phyloP scores from a whole-genome alignment of 2,888 invertebrate genomes.

The Morpho achilles region DNA sequence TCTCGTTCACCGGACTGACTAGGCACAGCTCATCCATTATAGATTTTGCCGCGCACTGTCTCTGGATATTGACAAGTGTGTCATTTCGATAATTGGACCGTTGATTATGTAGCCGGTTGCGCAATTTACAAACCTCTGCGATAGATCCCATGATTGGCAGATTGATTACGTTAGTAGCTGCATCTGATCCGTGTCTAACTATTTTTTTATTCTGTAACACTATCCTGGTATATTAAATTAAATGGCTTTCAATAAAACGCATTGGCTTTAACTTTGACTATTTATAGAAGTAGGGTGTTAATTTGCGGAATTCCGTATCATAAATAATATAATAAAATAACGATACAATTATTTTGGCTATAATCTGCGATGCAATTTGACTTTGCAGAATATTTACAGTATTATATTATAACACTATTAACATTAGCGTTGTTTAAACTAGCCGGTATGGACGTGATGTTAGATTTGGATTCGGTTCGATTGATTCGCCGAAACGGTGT shows the following conservation, averaged over 20 bases:
- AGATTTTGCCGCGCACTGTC: slow-evolving; percentile 67
- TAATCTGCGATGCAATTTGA: too few relatives aligned
- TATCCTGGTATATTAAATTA: slow-evolving; percentile 27
- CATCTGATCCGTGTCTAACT: slow-evolving; percentile 60
- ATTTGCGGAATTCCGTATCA: too few relatives aligned
- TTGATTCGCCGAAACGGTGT: slow-evolving; percentile 57
- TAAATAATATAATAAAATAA: too few relatives aligned
- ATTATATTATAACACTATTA: not conserved
- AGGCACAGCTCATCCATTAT: slow-evolving; percentile 76
- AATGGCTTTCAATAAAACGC: too few relatives aligned
- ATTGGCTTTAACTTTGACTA: too few relatives aligned
- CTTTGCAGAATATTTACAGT: not conserved
- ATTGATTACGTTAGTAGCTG: slow-evolving; percentile 52
- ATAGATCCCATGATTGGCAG: slow-evolving; percentile 64
- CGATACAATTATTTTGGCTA: too few relatives aligned
- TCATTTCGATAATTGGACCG: slow-evolving; percentile 76
- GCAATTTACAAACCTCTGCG: slow-evolving; percentile 63
- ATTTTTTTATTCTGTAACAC: slow-evolving; percentile 51
- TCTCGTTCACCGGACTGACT: slow-evolving; percentile 71
- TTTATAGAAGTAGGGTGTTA: too few relatives aligned
- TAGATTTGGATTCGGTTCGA: slow-evolving; percentile 35
- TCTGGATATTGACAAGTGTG: slow-evolving; percentile 54
- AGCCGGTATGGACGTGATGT: slow-evolving; percentile 9
- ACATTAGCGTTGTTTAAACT: slow-evolving; percentile 1
- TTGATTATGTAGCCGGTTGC: slow-evolving; percentile 53